A percentile compares a stretch with the other conserved stretches of the same genome.
phyloP scores from a whole-genome alignment of 2,113 vertebrate species.

The Pluvianellus socialis region DNA sequence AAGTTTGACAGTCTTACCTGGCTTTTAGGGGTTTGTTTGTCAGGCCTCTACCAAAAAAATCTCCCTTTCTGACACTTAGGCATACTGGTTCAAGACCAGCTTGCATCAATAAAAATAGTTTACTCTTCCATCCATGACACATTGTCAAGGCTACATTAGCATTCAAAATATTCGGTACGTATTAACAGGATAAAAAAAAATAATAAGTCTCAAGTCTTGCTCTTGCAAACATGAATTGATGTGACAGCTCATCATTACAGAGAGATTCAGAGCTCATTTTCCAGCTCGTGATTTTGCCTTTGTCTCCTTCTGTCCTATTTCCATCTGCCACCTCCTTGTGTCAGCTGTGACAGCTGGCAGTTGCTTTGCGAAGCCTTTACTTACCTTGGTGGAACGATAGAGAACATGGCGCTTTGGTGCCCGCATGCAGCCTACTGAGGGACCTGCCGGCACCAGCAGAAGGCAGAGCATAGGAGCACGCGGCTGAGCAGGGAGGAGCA shows the following conservation, averaged over 20 bases:
- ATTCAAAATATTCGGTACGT: not conserved
- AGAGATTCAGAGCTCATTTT: not conserved
- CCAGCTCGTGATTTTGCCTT: not conserved
- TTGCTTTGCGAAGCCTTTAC: not conserved
- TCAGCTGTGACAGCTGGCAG: not conserved
- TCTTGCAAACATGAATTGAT: not conserved
- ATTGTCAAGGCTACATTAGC: not conserved
- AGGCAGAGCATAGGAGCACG: rapidly evolving
- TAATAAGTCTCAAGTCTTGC: not conserved
- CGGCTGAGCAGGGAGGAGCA: not conserved
- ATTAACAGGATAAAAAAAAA: not conserved
- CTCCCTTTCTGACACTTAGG: not conserved
- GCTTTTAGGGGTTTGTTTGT: not conserved
- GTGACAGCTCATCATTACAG: not conserved
- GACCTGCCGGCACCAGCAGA: not conserved
- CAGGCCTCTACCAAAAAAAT: not conserved
- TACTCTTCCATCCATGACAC: not conserved
- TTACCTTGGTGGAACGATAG: not conserved
- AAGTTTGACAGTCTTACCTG: not conserved
- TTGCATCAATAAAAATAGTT: not conserved
- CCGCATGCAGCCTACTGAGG: not conserved
- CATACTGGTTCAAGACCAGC: not conserved
- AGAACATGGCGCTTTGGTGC: rapidly evolving
- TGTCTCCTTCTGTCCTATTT: not conserved
- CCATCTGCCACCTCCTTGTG: not conserved